Conservation (phyloP, 2,113 vertebrate genomes). For the Coptodon bakossiorum region DNA sequence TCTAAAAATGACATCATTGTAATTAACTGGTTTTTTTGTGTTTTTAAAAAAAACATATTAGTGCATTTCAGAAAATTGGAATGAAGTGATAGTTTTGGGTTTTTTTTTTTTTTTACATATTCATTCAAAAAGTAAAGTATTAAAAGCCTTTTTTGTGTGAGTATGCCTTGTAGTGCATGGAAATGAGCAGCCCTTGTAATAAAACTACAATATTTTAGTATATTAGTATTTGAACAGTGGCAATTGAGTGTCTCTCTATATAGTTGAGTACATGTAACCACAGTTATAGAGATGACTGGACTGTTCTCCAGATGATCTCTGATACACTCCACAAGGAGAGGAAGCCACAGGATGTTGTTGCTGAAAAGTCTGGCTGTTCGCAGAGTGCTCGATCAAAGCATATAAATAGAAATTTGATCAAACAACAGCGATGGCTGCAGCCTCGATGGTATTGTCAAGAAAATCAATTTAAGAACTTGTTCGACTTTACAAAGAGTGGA, state of each 20-base stretch:
- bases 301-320: neutral
- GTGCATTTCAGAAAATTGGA: neutral
- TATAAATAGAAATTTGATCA: neutral
- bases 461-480: neutral
- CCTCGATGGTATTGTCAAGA: neutral
- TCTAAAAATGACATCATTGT: neutral
- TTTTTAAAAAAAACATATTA: neutral
- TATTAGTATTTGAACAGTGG: neutral
- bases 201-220: neutral
- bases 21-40: neutral
- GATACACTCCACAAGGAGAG: neutral
- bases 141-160: neutral
- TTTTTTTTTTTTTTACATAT: neutral
- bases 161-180: neutral
- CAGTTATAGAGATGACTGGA: neutral
- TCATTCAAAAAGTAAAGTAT: neutral
- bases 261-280: neutral
- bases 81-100: neutral
- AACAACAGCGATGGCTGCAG: neutral
- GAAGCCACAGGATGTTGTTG: neutral
- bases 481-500: neutral
- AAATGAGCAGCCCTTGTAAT: neutral
- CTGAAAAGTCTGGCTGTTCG: neutral
- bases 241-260: neutral
- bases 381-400: neutral